Percentiles rank a stretch among this genome's conserved stretches.
phyloP scores from a whole-genome alignment of 2,797 vertebrate genomes.

The Ptychadena robeensis region DNA sequence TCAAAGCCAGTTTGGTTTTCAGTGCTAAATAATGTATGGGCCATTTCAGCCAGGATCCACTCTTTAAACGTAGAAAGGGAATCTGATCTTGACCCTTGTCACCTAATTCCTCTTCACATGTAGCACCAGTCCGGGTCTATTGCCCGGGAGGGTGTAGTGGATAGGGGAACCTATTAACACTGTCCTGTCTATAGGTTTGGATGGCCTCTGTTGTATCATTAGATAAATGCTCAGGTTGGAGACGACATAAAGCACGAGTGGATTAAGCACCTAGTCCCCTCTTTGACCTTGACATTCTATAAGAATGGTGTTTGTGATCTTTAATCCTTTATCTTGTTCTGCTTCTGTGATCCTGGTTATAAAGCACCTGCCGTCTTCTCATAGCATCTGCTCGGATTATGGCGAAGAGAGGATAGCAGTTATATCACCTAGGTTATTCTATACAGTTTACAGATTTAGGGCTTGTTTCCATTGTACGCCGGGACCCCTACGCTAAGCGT shows the following conservation, averaged over 20 bases:
- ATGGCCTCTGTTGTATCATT: not conserved
- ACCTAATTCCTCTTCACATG: not conserved
- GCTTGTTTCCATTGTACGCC: not conserved
- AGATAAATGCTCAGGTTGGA: slow-evolving; percentile 6
- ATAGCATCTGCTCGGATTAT: slow-evolving; percentile 3
- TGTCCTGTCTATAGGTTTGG: not conserved
- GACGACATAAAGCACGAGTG: not conserved
- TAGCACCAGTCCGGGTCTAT: not conserved
- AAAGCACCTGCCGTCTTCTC: slow-evolving; percentile 36
- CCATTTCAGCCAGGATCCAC: slow-evolving; percentile 13
- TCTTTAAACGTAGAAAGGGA: slow-evolving; percentile 12
- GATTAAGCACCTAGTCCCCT: slow-evolving; percentile 30
- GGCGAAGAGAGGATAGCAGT: not conserved
- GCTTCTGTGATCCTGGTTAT: not conserved
- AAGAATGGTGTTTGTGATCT: slow-evolving; percentile 36
- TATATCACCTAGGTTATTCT: not conserved
- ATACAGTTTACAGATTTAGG: not conserved
- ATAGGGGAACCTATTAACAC: not conserved
- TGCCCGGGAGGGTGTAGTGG: not conserved
- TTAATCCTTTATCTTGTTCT: slow-evolving; percentile 27
- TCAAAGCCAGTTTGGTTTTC: slow-evolving; percentile 31
- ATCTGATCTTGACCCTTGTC: slow-evolving; percentile 37
- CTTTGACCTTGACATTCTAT: slow-evolving; percentile 44
- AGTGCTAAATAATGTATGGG: slow-evolving; percentile 39
- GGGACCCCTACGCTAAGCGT: too few relatives aligned